Conservation (phyloP, 1,140 invertebrate genomes). For the Solen grandis region DNA sequence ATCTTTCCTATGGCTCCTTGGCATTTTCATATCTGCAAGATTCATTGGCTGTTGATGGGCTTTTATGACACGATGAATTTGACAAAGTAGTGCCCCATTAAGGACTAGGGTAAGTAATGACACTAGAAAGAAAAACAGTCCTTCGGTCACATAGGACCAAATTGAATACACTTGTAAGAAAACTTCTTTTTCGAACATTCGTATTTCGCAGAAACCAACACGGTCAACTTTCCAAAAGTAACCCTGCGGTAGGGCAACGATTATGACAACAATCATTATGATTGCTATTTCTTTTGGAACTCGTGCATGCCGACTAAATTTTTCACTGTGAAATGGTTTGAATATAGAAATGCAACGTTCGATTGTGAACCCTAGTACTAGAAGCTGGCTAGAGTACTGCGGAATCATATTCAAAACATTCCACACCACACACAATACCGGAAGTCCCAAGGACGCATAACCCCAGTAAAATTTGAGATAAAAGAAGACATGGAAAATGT, state of each 20-base stretch:
- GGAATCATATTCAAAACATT: constrained; percentile 63
- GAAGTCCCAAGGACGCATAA: constrained; percentile 53
- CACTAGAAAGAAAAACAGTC: constrained; percentile 62
- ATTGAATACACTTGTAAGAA: constrained; percentile 54
- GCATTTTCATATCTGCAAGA: not conserved
- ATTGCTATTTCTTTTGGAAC: constrained; percentile 59
- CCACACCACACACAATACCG: constrained; percentile 62
- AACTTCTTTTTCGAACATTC: constrained; percentile 9
- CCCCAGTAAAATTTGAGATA: constrained; percentile 64
- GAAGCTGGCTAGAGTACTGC: constrained; percentile 67
- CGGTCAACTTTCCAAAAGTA: constrained; percentile 69
- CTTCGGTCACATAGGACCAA: constrained; percentile 70
- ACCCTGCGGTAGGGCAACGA: constrained; percentile 62
- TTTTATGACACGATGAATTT: constrained; percentile 51
- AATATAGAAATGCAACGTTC: constrained; percentile 97
- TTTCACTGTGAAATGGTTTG: constrained; percentile 87
- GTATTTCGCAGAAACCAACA: constrained; percentile 46
- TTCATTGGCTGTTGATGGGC: constrained; percentile 33
- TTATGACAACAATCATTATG: constrained; percentile 50
- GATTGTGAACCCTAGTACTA: constrained; percentile 89
- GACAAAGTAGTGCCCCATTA: constrained; percentile 69
- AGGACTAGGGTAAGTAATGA: constrained; percentile 61
- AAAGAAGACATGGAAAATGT: constrained; percentile 56
- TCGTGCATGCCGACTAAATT: constrained; percentile 59
- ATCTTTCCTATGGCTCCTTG: constrained; percentile 6